Percentiles rank a stretch among this genome's conserved stretches.
phyloP scores from a whole-genome alignment of 2,113 vertebrate species.

The Pseudopodoces humilis region DNA sequence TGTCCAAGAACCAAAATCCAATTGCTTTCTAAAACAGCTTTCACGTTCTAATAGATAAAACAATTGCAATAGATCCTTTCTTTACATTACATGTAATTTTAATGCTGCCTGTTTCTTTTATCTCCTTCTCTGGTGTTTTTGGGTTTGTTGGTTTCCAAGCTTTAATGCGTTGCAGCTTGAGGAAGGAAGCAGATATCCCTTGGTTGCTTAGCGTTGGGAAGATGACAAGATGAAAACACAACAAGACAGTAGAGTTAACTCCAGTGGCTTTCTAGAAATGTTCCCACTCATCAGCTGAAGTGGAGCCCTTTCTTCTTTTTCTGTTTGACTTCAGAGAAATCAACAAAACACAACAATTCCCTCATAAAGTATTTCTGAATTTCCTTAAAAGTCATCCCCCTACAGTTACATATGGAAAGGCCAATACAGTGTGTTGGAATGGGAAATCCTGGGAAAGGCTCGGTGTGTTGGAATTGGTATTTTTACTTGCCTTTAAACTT shows the following conservation, averaged over 20 bases:
- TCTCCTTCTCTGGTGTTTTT: background rate
- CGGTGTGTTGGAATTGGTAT: background rate
- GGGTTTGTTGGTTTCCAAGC: background rate
- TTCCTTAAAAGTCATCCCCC: background rate
- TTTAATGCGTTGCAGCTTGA: background rate
- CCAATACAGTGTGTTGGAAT: background rate
- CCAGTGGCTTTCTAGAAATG: background rate
- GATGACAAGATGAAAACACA: background rate
- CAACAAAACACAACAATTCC: background rate
- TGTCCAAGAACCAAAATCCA: background rate
- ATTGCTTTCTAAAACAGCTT: background rate
- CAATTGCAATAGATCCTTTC: background rate
- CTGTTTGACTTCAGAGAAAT: background rate
- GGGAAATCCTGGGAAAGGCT: background rate
- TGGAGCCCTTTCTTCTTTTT: background rate
- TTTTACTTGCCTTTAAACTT: background rate
- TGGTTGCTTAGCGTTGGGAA: constrained; percentile 21
- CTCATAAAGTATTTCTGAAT: background rate
- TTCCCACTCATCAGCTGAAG: background rate
- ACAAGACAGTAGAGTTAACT: background rate
- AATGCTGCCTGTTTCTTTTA: background rate
- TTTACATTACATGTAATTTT: background rate
- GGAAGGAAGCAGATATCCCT: background rate
- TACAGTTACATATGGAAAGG: background rate
- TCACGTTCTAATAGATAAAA: rapidly evolving